Evolutionary conservation across 2,113 vertebrate species (phyloP).

Genomic region (Thunnus thynnus): DNA sequence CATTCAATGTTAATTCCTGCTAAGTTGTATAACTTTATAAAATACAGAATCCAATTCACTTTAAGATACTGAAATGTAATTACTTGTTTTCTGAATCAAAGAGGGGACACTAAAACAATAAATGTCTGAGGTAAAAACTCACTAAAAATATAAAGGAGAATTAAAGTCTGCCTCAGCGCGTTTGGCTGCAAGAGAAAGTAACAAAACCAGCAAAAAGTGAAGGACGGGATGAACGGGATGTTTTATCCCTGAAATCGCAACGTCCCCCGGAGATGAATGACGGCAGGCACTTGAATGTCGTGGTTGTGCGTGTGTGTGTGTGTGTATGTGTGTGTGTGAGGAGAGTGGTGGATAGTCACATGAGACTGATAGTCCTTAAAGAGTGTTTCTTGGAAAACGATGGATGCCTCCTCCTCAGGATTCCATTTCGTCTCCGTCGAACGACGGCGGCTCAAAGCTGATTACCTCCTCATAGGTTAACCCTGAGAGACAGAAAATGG

Average conservation of each 20-base stretch:
- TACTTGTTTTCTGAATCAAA: constrained; percentile 25
- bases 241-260: constrained; percentile 63
- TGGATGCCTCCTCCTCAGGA: constrained; percentile 85
- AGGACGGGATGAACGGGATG: constrained; percentile 43
- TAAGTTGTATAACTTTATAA: constrained; percentile 24
- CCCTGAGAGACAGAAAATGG: constrained; percentile 77
- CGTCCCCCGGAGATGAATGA: constrained; percentile 83
- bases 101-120: constrained; percentile 25
- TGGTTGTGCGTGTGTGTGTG: constrained; percentile 72
- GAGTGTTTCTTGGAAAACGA: constrained; percentile 58
- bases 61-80: constrained; percentile 41
- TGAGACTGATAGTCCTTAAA: constrained; percentile 64
- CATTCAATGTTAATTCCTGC: constrained; percentile 20
- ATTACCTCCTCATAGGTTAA: constrained; percentile 95
- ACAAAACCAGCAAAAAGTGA: constrained; percentile 54
- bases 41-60: constrained; percentile 31
- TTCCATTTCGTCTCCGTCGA: constrained; percentile 97
- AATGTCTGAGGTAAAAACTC: constrained; percentile 38
- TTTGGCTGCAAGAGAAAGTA: constrained; percentile 11
- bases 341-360: constrained; percentile 61
- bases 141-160: constrained; percentile 19
- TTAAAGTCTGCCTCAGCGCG: constrained; percentile 21
- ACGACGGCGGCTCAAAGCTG: constrained; percentile 92
- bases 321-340: constrained; percentile 79
- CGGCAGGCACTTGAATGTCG: constrained; percentile 93